Percentiles rank a stretch among this genome's conserved stretches.
phyloP scores from a whole-genome alignment of 2,113 vertebrate species.

The Mesembrinibis cayennensis region DNA sequence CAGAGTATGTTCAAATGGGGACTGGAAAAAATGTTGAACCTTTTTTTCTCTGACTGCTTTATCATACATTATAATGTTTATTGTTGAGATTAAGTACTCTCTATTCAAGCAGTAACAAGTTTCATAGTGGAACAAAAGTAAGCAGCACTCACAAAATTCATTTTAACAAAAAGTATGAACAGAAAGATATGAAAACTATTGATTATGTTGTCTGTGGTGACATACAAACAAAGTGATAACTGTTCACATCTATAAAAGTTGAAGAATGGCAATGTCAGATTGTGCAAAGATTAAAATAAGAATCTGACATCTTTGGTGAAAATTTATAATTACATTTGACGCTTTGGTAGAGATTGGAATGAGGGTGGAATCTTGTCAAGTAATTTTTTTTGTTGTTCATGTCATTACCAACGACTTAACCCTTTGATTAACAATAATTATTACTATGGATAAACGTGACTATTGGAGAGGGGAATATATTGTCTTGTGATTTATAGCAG shows the following conservation, averaged over 20 bases:
- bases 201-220: conserved; percentile 72
- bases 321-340: conserved; percentile 72
- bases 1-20: conserved; percentile 32
- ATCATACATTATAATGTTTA: conserved; percentile 59
- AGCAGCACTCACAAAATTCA: conserved; percentile 38
- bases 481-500: not conserved
- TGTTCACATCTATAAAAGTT: conserved; percentile 44
- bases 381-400: conserved; percentile 26
- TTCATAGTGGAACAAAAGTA: conserved; percentile 60
- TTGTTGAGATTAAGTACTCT: conserved; percentile 63
- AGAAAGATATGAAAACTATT: conserved; percentile 71
- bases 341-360: conserved; percentile 48
- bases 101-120: conserved; percentile 65
- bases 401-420: conserved; percentile 41
- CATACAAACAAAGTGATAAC: conserved; percentile 73
- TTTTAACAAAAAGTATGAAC: conserved; percentile 62
- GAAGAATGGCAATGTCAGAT: conserved; percentile 64
- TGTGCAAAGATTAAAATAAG: conserved; percentile 64
- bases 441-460: not conserved
- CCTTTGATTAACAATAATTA: conserved; percentile 14
- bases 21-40: not conserved
- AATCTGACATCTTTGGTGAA: conserved; percentile 69
- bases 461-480: not conserved
- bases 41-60: conserved; percentile 17
- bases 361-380: conserved; percentile 44